Conservation (phyloP, 2,113 vertebrate genomes). For the Phylloscopus whistleri region DNA sequence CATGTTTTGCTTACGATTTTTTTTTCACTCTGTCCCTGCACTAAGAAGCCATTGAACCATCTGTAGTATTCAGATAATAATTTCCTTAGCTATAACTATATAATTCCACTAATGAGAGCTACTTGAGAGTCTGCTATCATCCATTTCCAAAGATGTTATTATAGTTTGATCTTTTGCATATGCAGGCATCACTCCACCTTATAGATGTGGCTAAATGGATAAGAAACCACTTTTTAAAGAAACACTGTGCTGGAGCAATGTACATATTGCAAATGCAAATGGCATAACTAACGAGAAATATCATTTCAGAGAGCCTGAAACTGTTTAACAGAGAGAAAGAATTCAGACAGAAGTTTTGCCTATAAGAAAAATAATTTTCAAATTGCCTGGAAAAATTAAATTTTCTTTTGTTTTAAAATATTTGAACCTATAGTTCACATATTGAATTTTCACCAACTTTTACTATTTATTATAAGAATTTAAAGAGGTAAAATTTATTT, state of each 20-base stretch:
- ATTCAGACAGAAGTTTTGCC: background rate
- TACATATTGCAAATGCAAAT: constrained; percentile 3
- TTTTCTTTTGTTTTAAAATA: background rate
- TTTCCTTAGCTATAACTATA: constrained; percentile 45
- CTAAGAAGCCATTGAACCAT: constrained; percentile 59
- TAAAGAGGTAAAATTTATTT: background rate
- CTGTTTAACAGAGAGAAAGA: background rate
- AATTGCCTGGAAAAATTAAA: background rate
- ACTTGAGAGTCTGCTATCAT: constrained; percentile 50
- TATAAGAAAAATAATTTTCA: background rate
- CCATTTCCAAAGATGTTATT: constrained; percentile 54
- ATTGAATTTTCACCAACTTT: background rate
- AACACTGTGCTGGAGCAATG: background rate
- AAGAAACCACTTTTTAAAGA: constrained; percentile 35
- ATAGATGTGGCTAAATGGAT: constrained; percentile 10
- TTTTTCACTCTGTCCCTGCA: constrained; percentile 54
- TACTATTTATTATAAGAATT: background rate
- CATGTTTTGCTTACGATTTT: constrained; percentile 54
- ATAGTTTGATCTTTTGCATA: constrained; percentile 53
- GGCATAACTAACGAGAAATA: background rate
- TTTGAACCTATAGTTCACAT: background rate
- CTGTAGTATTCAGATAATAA: constrained; percentile 62
- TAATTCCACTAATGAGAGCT: constrained; percentile 64
- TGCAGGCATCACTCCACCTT: constrained; percentile 32
- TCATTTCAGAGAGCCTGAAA: background rate